Evolutionary conservation across 37 sponge, comb jelly and placozoan species (phyloP).

Genomic region (Mnemiopsis leidyi): DNA sequence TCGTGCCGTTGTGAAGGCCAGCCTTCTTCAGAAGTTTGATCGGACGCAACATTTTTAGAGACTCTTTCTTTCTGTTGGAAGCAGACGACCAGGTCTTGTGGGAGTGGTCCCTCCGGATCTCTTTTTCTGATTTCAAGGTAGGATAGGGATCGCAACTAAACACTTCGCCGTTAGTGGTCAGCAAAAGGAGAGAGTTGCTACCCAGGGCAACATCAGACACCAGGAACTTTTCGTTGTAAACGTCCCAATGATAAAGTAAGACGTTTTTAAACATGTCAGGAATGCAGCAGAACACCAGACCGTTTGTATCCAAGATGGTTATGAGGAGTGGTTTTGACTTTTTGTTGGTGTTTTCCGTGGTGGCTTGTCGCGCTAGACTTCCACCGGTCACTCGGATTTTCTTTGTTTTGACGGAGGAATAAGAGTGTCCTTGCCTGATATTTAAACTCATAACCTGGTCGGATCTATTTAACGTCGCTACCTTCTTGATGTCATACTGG

Average conservation of each 20-base stretch:
- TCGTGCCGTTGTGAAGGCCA: slow-evolving; percentile 22
- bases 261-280: slow-evolving; percentile 37
- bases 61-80: not conserved
- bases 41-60: not conserved
- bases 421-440: not conserved
- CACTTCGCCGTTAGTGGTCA: slow-evolving; percentile 19
- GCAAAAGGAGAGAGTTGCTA: not conserved
- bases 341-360: not conserved
- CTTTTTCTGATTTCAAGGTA: slow-evolving; percentile 8
- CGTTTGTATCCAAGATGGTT: not conserved
- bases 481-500: slow-evolving; percentile 1
- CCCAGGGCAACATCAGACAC: slow-evolving; percentile 15
- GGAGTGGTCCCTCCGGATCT: not conserved
- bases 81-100: not conserved
- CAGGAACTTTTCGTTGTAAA: not conserved
- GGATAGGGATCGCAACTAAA: slow-evolving; percentile 21
- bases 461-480: not conserved
- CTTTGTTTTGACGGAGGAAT: not conserved
- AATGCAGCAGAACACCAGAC: slow-evolving; percentile 38
- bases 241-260: slow-evolving; percentile 13
- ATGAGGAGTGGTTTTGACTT: not conserved
- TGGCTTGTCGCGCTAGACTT: not conserved
- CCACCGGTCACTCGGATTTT: slow-evolving; percentile 36
- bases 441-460: not conserved
- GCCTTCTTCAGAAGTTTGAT: not conserved